Percentiles rank a stretch among this genome's conserved stretches.
Conservation (phyloP, 2,797 vertebrate genomes). For the Moxostoma hubbsi region DNA sequence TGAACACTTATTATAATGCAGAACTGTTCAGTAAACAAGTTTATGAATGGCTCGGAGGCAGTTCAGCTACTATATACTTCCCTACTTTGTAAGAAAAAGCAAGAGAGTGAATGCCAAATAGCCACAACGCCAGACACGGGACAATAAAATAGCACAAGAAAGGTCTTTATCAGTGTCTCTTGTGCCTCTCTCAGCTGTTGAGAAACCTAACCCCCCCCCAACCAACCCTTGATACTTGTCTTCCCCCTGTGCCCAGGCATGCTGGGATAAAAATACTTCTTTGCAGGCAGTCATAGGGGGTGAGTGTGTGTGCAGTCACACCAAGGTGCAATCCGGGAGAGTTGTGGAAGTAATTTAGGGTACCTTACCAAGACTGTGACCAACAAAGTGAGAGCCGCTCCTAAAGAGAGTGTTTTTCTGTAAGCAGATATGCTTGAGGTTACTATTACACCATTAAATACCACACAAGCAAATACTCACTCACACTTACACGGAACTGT, state of each 20-base stretch:
- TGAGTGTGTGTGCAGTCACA: neutral
- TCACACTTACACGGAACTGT: neutral
- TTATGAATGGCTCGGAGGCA: neutral
- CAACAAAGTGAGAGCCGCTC: neutral
- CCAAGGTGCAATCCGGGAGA: neutral
- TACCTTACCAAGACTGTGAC: neutral
- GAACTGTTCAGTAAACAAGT: neutral
- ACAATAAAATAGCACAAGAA: slow-evolving; percentile 7
- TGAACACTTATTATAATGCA: no score
- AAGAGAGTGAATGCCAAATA: neutral
- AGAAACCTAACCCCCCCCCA: slow-evolving; percentile 49
- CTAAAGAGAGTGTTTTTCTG: neutral
- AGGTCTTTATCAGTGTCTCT: slow-evolving; percentile 3
- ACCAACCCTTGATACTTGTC: slow-evolving; percentile 37
- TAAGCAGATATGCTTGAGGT: slow-evolving; percentile 26
- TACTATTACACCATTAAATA: neutral
- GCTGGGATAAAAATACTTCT: slow-evolving; percentile 59
- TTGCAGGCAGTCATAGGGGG: slow-evolving; percentile 14
- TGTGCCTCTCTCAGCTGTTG: slow-evolving; percentile 30
- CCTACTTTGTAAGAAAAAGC: neutral
- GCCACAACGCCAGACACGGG: neutral
- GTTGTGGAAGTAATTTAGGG: slow-evolving; percentile 17
- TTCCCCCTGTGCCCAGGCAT: slow-evolving; percentile 18
- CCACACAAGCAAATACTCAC: neutral
- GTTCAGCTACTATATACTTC: no score